phyloP scores from a whole-genome alignment of 2,113 vertebrate species.

The Argyrosomus japonicus region DNA sequence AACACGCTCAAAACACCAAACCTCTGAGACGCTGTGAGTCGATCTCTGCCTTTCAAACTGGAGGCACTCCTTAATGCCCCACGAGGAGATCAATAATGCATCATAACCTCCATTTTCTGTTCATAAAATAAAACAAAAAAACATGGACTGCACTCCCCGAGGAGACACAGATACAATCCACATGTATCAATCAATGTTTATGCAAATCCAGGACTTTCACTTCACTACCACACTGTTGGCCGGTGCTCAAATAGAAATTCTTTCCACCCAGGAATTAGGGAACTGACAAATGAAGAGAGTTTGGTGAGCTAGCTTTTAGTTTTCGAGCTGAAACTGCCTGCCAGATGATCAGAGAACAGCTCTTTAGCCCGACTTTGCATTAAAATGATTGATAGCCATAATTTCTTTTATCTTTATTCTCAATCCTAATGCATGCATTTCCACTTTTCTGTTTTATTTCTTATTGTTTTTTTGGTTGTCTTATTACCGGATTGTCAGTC shows the following conservation, averaged over 20 bases:
- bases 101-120: slow-evolving; percentile 28
- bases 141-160: not conserved
- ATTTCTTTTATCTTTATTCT: no score
- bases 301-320: not conserved
- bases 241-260: not conserved
- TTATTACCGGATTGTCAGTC: not conserved
- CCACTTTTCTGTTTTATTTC: not conserved
- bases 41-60: slow-evolving; percentile 30
- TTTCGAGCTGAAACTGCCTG: slow-evolving; percentile 1
- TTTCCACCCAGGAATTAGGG: slow-evolving; percentile 25
- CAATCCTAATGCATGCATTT: not conserved
- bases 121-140: not conserved
- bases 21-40: not conserved
- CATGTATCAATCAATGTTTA: slow-evolving; percentile 27
- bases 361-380: not conserved
- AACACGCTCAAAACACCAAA: slow-evolving; percentile 2
- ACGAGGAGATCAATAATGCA: slow-evolving; percentile 50
- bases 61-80: slow-evolving; percentile 17
- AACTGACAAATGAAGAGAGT: slow-evolving; percentile 32
- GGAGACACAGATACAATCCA: not conserved
- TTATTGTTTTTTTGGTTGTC: no score
- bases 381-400: not conserved
- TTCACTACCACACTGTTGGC: not conserved
- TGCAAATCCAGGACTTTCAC: slow-evolving; percentile 27
- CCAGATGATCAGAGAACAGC: not conserved